Evolutionary conservation across 2,113 vertebrate species (phyloP).

Genomic region (Acanthochromis polyacanthus): DNA sequence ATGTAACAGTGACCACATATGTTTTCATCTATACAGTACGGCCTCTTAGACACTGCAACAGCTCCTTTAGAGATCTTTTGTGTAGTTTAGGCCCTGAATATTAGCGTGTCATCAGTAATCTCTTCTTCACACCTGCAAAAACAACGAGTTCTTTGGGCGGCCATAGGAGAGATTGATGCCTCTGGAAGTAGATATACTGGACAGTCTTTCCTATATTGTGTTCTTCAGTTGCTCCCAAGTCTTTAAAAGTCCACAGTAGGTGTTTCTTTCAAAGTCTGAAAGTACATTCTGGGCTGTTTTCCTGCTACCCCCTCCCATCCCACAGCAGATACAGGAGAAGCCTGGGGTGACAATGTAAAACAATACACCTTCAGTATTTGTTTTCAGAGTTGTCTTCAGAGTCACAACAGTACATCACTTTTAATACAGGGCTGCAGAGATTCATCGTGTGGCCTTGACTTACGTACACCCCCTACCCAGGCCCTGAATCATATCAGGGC

Average conservation of each 20-base stretch:
- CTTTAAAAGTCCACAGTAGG: slow-evolving; percentile 28
- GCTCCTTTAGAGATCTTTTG: not conserved
- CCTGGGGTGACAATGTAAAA: slow-evolving; percentile 56
- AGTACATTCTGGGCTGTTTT: slow-evolving; percentile 31
- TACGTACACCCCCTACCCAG: slow-evolving; percentile 36
- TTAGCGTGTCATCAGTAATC: slow-evolving; percentile 37
- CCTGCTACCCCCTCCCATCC: not conserved
- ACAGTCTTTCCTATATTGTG: slow-evolving; percentile 32
- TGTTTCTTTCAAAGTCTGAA: slow-evolving; percentile 9
- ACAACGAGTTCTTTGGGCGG: slow-evolving; percentile 9
- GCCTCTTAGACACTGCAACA: slow-evolving; percentile 2
- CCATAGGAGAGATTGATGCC: slow-evolving; percentile 37
- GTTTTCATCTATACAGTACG: slow-evolving; percentile 21
- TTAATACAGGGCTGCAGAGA: slow-evolving; percentile 66
- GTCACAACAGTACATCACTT: slow-evolving; percentile 67
- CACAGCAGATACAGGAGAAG: slow-evolving; percentile 44
- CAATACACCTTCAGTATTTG: slow-evolving; percentile 59
- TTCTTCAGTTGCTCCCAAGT: slow-evolving; percentile 29
- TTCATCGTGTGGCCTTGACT: slow-evolving; percentile 61
- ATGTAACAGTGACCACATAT: slow-evolving; percentile 21
- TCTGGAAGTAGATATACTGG: slow-evolving; percentile 35
- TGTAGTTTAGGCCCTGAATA: slow-evolving; percentile 28
- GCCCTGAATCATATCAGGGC: slow-evolving; percentile 58
- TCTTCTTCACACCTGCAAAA: slow-evolving; percentile 26
- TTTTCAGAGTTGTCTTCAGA: slow-evolving; percentile 51